A percentile compares a stretch with the other conserved stretches of the same genome.
Conservation (phyloP, 1,140 invertebrate genomes). For the Phenacoccus solenopsis region DNA sequence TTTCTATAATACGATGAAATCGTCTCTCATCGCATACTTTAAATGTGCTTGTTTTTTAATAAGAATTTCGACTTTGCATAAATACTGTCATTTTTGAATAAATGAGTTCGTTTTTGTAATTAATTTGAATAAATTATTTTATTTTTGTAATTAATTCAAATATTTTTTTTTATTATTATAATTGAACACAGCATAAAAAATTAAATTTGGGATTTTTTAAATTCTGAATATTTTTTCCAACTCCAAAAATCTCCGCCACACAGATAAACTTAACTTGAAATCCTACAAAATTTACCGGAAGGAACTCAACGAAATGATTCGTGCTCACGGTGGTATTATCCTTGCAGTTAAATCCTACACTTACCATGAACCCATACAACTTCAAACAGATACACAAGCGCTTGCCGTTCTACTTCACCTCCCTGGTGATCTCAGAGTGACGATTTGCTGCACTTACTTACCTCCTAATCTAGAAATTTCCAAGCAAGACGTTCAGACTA, state of each 20-base stretch:
- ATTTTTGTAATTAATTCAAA: too few species aligned
- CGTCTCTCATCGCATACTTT: too few species aligned
- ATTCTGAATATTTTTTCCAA: too few species aligned
- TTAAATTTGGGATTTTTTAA: too few species aligned
- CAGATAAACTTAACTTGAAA: neutral
- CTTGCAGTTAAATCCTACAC: neutral
- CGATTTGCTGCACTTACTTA: slow-evolving; percentile 23
- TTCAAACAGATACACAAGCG: neutral
- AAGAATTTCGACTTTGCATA: too few species aligned
- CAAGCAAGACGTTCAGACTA: slow-evolving; percentile 9
- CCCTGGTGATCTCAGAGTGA: neutral
- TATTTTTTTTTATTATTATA: too few species aligned
- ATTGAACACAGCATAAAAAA: too few species aligned
- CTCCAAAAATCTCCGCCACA: slow-evolving; percentile 1
- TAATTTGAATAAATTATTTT: too few species aligned
- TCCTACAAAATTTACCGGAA: neutral
- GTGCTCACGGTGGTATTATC: slow-evolving; percentile 1
- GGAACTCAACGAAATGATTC: neutral
- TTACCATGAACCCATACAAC: neutral
- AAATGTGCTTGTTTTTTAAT: too few species aligned
- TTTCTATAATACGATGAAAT: too few species aligned
- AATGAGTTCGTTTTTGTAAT: too few species aligned
- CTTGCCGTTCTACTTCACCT: neutral
- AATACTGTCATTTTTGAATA: too few species aligned
- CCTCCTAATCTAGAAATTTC: neutral